These are phyloP conservation scores for Drosophila elegans DNA, from an alignment of 1,140 invertebrate species.

Conservation along the genomic window DNA sequence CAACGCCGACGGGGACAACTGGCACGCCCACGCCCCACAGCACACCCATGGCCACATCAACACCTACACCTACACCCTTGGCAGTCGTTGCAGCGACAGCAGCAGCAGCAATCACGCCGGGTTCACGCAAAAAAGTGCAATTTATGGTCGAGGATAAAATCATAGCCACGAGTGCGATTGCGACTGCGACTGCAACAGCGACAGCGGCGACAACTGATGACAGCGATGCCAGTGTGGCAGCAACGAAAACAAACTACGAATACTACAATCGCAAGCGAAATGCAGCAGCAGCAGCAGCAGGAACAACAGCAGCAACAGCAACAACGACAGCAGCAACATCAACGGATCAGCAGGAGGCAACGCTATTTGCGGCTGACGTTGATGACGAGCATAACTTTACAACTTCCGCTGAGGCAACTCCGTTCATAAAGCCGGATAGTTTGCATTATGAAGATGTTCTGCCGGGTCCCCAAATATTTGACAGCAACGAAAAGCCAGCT, in stretches of 20 bases:
- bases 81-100: not conserved
- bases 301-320: conserved; percentile 23
- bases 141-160: conserved; percentile 87
- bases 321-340: conserved; percentile 24
- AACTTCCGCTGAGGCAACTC: conserved; percentile 65
- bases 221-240: conserved; percentile 52
- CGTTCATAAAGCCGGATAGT: conserved; percentile 66
- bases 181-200: conserved; percentile 7
- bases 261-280: conserved; percentile 80
- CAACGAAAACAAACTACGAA: conserved; percentile 72
- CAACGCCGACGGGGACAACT: conserved; percentile 85
- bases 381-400: conserved; percentile 79
- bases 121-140: conserved; percentile 86
- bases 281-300: conserved; percentile 43
- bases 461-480: conserved; percentile 70
- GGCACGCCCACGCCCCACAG: conserved; percentile 7
- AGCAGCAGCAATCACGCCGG: conserved; percentile 33
- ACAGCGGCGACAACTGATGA: conserved; percentile 71
- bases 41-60: conserved; percentile 37
- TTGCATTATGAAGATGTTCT: conserved; percentile 81
- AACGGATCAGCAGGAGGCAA: conserved; percentile 43
- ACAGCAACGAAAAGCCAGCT: conserved; percentile 38
- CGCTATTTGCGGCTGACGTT: conserved; percentile 50
- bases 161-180: conserved; percentile 50
- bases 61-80: conserved; percentile 19